Conservation (phyloP, 2,888 invertebrate genomes). For the Camponotus fellah region DNA sequence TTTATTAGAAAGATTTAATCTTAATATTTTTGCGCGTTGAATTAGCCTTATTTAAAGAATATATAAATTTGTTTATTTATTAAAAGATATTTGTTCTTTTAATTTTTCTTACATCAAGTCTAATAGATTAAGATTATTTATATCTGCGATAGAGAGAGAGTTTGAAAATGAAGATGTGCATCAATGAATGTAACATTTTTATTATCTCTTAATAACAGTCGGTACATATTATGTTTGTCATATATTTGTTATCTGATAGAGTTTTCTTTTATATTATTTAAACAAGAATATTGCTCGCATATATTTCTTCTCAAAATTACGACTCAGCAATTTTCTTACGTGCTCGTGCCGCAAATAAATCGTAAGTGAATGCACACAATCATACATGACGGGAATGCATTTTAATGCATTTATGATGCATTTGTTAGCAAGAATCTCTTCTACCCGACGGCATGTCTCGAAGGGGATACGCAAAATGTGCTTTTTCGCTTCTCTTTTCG, state of each 20-base stretch:
- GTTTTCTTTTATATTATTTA: slow-evolving; percentile 6
- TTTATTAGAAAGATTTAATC: neutral
- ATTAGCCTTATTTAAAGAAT: neutral
- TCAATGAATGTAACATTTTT: neutral
- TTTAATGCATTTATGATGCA: slow-evolving; percentile 54
- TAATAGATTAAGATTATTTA: neutral
- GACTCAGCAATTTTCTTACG: slow-evolving; percentile 6
- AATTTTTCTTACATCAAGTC: neutral
- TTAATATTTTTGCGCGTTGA: neutral
- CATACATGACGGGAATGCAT: slow-evolving; percentile 1
- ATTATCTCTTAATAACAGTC: neutral
- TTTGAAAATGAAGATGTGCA: neutral
- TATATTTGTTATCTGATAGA: neutral
- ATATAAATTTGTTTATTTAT: neutral
- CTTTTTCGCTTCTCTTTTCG: slow-evolving; percentile 8
- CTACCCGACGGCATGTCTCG: slow-evolving; percentile 8
- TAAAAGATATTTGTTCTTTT: neutral
- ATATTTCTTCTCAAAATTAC: slow-evolving; percentile 14
- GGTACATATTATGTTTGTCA: neutral
- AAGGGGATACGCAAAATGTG: slow-evolving; percentile 24
- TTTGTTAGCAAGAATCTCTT: slow-evolving; percentile 31
- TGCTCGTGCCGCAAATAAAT: slow-evolving; percentile 25
- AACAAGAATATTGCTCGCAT: slow-evolving; percentile 11
- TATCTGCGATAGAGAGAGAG: neutral
- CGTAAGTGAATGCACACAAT: slow-evolving; percentile 17